Percentiles rank a stretch among this genome's conserved stretches.
Conservation (phyloP, 1,140 invertebrate genomes). For the Habropoda laboriosa region DNA sequence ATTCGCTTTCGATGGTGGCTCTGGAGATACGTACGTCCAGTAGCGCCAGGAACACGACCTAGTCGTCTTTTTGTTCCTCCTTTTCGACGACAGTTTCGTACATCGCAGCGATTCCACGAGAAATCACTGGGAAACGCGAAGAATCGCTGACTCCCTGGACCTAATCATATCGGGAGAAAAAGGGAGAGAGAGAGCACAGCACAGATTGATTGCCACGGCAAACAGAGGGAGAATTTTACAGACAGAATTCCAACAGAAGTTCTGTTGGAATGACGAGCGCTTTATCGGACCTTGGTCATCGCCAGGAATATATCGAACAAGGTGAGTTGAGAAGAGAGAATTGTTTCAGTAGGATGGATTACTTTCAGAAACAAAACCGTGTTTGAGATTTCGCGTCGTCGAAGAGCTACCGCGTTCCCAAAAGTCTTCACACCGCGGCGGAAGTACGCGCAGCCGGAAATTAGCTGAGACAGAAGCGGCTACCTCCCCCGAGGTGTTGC, state of each 20-base stretch:
- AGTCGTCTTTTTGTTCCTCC: slow-evolving; percentile 5
- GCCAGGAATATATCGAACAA: too few species aligned
- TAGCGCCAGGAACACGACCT: not conserved
- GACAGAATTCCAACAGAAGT: not conserved
- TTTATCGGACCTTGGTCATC: too few species aligned
- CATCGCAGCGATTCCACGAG: not conserved
- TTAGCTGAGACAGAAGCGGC: slow-evolving; percentile 52
- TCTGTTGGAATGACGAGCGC: too few species aligned
- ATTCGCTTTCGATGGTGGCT: slow-evolving; percentile 35
- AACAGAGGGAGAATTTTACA: slow-evolving; percentile 5
- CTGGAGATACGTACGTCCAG: slow-evolving; percentile 23
- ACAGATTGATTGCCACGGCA: not conserved
- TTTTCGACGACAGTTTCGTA: slow-evolving; percentile 14
- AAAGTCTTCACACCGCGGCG: not conserved
- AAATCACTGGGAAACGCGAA: slow-evolving; percentile 7
- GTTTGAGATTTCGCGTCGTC: not conserved
- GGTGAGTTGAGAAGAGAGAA: too few species aligned
- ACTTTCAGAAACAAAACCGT: not conserved
- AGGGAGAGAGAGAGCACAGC: too few species aligned
- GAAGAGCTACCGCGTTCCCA: not conserved
- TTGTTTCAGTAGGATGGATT: not conserved
- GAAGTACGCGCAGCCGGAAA: slow-evolving; percentile 55
- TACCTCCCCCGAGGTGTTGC: slow-evolving; percentile 5
- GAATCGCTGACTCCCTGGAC: not conserved
- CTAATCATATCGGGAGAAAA: slow-evolving; percentile 32